phyloP scores from a whole-genome alignment of 2,113 vertebrate species.

The Cettia cetti region DNA sequence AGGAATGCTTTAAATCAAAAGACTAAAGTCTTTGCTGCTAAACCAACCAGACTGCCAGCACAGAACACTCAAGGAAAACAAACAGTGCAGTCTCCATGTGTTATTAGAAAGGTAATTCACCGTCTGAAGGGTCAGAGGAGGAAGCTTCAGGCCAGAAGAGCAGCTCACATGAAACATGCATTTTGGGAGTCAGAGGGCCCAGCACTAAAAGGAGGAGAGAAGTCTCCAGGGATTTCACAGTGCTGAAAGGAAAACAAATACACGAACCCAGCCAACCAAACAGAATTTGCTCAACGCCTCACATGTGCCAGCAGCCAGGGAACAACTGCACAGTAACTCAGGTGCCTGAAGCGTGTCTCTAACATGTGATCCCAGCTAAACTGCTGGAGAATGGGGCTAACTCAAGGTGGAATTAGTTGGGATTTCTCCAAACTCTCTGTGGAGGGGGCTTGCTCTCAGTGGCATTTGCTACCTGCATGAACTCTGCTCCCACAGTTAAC shows the following conservation, averaged over 20 bases:
- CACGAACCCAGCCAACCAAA: neutral
- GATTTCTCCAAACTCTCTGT: rapidly evolving
- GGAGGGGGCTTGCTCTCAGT: neutral
- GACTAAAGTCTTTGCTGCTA: neutral
- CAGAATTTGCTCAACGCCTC: neutral
- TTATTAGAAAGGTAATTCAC: neutral
- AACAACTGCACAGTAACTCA: neutral
- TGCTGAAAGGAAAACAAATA: neutral
- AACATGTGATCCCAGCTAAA: neutral
- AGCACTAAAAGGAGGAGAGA: neutral
- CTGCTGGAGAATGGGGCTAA: neutral
- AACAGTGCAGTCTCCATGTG: rapidly evolving
- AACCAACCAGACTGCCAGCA: neutral
- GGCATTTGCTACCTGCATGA: neutral
- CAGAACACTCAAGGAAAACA: neutral
- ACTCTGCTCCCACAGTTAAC: neutral
- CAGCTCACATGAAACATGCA: neutral
- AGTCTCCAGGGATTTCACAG: neutral
- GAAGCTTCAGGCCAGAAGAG: neutral
- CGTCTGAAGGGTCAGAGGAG: neutral
- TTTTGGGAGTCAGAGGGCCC: neutral
- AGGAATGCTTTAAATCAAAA: neutral
- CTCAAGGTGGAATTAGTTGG: neutral
- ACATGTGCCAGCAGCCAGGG: neutral
- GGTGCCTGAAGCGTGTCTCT: neutral